A percentile compares a stretch with the other conserved stretches of the same genome.
These are phyloP conservation scores for Argyresthia goedartella DNA, from an alignment of 2,888 invertebrate genomes.

Conservation along the genomic window DNA sequence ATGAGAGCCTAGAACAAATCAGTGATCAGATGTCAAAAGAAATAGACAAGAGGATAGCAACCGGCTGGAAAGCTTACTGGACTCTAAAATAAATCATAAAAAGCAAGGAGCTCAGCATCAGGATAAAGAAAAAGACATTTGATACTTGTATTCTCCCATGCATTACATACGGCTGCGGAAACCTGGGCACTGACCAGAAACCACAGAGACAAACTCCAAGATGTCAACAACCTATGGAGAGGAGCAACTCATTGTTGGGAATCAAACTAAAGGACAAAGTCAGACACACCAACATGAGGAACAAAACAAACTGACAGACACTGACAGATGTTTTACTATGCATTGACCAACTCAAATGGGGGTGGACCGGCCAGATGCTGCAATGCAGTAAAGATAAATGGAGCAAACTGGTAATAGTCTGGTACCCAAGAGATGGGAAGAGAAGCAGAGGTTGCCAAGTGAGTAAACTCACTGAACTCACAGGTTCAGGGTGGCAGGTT, in stretches of 20 bases:
- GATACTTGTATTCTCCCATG: not conserved
- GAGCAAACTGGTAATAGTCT: not conserved
- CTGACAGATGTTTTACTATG: not conserved
- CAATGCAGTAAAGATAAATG: not conserved
- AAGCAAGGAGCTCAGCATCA: too few species aligned
- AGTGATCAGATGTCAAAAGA: too few species aligned
- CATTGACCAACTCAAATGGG: not conserved
- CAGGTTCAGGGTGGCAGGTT: too few species aligned
- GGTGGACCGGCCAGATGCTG: too few species aligned
- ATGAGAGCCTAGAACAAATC: not conserved
- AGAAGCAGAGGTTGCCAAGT: not conserved
- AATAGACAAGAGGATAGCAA: not conserved
- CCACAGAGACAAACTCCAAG: too few species aligned
- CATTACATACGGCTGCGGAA: not conserved
- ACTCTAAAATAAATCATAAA: not conserved
- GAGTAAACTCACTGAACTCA: too few species aligned
- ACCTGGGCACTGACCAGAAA: too few species aligned
- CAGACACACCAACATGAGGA: not conserved
- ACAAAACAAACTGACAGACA: not conserved
- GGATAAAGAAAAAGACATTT: not conserved
- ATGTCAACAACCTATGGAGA: not conserved
- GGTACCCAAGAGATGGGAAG: not conserved
- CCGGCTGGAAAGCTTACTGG: not conserved
- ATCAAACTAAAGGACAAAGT: not conserved
- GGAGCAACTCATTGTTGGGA: not conserved